Percentiles rank a stretch among this genome's conserved stretches.
These are phyloP conservation scores for Philotrypesis tridentata DNA, from an alignment of 1,140 invertebrate species.

Conservation along the genomic window DNA sequence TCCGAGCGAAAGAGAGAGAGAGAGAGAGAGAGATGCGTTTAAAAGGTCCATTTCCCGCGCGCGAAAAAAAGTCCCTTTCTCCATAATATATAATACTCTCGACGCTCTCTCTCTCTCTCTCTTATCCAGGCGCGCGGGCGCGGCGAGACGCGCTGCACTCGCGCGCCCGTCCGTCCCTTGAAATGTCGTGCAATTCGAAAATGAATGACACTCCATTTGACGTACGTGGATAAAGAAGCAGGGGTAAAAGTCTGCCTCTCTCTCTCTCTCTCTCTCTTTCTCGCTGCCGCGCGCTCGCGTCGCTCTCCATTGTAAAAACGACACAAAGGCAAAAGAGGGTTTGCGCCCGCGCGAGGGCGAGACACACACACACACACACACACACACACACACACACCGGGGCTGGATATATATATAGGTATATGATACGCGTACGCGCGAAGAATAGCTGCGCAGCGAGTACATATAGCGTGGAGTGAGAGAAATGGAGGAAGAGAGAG, in stretches of 20 bases:
- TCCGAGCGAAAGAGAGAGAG: too few species aligned
- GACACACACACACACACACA: too few species aligned
- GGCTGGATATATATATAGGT: background rate
- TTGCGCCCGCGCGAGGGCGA: background rate
- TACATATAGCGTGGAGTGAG: background rate
- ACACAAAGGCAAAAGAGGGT: conserved; percentile 59
- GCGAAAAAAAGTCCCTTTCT: conserved; percentile 23
- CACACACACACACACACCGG: too few species aligned
- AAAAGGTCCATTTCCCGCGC: conserved; percentile 22
- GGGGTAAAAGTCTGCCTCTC: conserved; percentile 35
- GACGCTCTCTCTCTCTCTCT: conserved; percentile 23
- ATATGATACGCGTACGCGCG: background rate
- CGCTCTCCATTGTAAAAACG: conserved; percentile 61
- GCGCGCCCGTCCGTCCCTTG: conserved; percentile 41
- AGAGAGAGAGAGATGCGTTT: background rate
- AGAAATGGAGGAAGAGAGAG: conserved; percentile 29
- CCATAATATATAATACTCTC: conserved; percentile 25
- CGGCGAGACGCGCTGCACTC: conserved; percentile 22
- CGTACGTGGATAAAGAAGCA: conserved; percentile 49
- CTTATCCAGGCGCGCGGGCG: too few species aligned
- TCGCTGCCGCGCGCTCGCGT: conserved; percentile 25
- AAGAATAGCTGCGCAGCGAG: background rate
- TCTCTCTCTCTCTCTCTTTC: conserved; percentile 29
- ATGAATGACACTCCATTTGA: conserved; percentile 59
- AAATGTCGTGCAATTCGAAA: conserved; percentile 55